Evolutionary conservation across 2,888 invertebrate genomes (phyloP), one percentile per base, ranked within the genome.

Genomic region (Agonopterix alstromeriana): DNA sequence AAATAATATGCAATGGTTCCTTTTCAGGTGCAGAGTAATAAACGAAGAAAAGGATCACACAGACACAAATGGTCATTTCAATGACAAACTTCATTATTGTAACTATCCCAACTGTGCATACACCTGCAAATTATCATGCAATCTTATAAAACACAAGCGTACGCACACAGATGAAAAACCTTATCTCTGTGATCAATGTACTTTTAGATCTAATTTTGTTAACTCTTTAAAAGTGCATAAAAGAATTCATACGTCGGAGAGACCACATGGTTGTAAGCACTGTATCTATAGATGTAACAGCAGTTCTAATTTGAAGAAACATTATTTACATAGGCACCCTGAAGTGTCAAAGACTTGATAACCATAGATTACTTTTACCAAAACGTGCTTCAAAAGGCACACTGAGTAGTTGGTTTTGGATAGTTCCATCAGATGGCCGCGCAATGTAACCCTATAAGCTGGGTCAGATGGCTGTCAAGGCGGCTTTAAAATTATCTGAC

Each of bases 91-190:
- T 27, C 27, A 27, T 67, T 54, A 65, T 17, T 92, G 92, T 70
- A 77, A 89, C 53, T 82, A 76, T 56, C 81, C 85, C 54, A 77
- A 83, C 42, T 92, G 92, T 63, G 76, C 75, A 36, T 92, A 92
- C 67, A 80, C 78, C 53, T 83, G 90, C 52, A 91, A 90, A 67
- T 60, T 82, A 40, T 77, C 79, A 17, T 85, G 82, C 42, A 89
- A 89, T 62, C 69, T 89, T n/a, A 74, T 73, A 42, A 89, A 86
- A 56, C 89, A 89, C 53, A 82, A 73, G 63, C 70, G 88, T 54
- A 77, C 70, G 35, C 89, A 89, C 51, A 83, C 83, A 7, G 70
- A 73, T 42, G 85, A 88, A 50, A 84, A 82, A 47, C 88, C 82
- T 1, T 89, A 78, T 58, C 68, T 85, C 35, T 89, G 89, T 73